Conservation (phyloP, 2,888 invertebrate species). For the Idaea straminata region DNA sequence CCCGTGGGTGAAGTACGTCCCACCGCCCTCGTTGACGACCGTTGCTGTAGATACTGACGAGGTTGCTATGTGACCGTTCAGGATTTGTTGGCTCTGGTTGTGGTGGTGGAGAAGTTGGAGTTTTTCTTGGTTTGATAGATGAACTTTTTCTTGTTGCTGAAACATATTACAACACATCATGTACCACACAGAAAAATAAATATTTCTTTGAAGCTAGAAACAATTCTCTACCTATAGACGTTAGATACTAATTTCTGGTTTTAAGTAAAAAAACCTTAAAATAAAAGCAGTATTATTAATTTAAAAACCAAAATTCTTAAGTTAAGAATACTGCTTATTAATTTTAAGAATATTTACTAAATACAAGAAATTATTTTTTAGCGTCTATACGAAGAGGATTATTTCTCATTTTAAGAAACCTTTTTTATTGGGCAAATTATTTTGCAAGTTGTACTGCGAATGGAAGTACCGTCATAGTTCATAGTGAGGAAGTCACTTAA, state of each 20-base stretch:
- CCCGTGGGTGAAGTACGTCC: slow-evolving; percentile 71
- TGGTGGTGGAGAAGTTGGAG: slow-evolving; percentile 71
- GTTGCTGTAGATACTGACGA: slow-evolving; percentile 71
- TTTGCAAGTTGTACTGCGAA: too few relatives aligned
- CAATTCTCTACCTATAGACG: neutral
- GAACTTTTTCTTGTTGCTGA: slow-evolving; percentile 75
- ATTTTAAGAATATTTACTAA: too few relatives aligned
- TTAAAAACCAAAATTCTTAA: too few relatives aligned
- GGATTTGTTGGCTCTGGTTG: slow-evolving; percentile 73
- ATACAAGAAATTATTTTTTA: too few relatives aligned
- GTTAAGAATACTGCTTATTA: too few relatives aligned
- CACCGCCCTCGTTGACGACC: slow-evolving; percentile 64
- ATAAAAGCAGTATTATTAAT: too few relatives aligned
- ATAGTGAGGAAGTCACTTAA: too few relatives aligned
- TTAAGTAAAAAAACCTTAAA: slow-evolving; percentile 4
- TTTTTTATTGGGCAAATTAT: too few relatives aligned
- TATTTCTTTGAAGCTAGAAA: too few relatives aligned
- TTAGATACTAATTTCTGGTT: slow-evolving; percentile 9
- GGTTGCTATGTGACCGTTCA: slow-evolving; percentile 70
- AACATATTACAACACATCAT: slow-evolving; percentile 15
- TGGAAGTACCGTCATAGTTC: too few relatives aligned
- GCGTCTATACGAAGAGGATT: too few relatives aligned
- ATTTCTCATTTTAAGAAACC: too few relatives aligned
- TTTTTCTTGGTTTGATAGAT: slow-evolving; percentile 73
- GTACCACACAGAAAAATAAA: neutral